A percentile compares a stretch with the other conserved stretches of the same genome.
These are phyloP conservation scores for Haliclystus octoradiatus DNA, from an alignment of 30 jellyfish, hydroid and myxozoan species.

Conservation along the genomic window DNA sequence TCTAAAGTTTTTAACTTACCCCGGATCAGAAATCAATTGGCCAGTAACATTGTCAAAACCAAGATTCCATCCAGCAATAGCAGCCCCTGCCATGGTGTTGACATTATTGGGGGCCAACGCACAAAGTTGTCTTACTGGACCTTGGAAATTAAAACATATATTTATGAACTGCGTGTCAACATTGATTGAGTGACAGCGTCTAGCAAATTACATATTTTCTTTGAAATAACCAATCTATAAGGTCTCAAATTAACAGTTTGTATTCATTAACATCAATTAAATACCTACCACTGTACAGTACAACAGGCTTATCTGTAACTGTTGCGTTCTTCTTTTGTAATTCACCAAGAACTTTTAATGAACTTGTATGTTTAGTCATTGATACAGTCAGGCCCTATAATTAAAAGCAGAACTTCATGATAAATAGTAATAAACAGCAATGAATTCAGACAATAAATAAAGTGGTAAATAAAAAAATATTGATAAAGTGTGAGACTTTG, in stretches of 20 bases:
- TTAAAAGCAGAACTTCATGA: background rate
- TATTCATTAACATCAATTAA: no score
- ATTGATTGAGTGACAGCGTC: no score
- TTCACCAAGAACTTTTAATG: constrained; percentile 66
- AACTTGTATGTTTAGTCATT: constrained; percentile 81
- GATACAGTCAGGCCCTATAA: constrained; percentile 70
- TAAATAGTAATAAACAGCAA: background rate
- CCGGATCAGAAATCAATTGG: constrained; percentile 70
- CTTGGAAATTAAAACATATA: constrained; percentile 21
- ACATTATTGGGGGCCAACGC: constrained; percentile 92
- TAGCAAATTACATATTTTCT: no score
- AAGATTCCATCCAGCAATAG: constrained; percentile 76
- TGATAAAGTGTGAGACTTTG: no score
- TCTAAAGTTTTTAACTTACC: no score
- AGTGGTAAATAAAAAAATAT: no score
- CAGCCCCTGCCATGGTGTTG: constrained; percentile 95
- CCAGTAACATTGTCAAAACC: constrained; percentile 93
- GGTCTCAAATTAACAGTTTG: no score
- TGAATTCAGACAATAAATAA: no score
- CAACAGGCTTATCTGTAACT: constrained; percentile 42
- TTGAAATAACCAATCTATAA: no score
- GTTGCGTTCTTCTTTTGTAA: constrained; percentile 37
- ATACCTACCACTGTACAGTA: constrained; percentile 63
- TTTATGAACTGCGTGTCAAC: no score
- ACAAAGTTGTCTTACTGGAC: constrained; percentile 88